Evolutionary conservation across 2,888 invertebrate species (phyloP), one percentile per base, ranked within the genome.

Genomic region (Cactoblastis cactorum): DNA sequence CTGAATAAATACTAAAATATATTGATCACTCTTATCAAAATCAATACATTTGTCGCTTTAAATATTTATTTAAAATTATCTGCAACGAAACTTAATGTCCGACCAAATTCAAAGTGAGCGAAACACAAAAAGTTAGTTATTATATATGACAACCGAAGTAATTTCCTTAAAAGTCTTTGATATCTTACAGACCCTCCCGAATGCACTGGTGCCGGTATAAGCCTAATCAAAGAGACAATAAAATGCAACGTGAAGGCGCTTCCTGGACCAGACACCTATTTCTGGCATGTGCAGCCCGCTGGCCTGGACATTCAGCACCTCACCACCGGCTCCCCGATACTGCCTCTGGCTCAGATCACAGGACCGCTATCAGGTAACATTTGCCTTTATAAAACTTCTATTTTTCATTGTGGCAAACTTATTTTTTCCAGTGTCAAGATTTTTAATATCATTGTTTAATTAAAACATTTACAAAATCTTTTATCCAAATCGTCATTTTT

Each of bases 281-380:
- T 84, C 71, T 89, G 89, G 89, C 83, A 86, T 58, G 69, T 87
- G 11, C 82, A 82, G 52, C 78, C 81, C 0, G 55, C 70, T 0
- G 84, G 77, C 15, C 77, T 79, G 35, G 85, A 87, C 17, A 58
- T 75, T 5, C 86, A 88, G 54, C 83, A 85, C 24, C 56, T 88
- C 0, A 87, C 87, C 0, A 85, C 87, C 0, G 86, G 86, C 1
- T 86, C 88, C 0, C 69, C 78, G 0, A 63, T 79, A 5, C 62
- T 89, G 11, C 82, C 84, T 0, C 61, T 89, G 1, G 67, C 73
- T n/a, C 85, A 87, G 57, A 74, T 89, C 52, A 83, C 79, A 3
- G 85, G 86, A 0, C 77, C 83, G 0, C 51, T 88, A 3, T 77
- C 80, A 1, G 58, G 58, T 58, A 38, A 14, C 22, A 9, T 15